Evolutionary conservation across 2,888 invertebrate genomes (phyloP), one percentile per base, ranked within the genome.

Genomic region (Agonopterix alstromeriana): DNA sequence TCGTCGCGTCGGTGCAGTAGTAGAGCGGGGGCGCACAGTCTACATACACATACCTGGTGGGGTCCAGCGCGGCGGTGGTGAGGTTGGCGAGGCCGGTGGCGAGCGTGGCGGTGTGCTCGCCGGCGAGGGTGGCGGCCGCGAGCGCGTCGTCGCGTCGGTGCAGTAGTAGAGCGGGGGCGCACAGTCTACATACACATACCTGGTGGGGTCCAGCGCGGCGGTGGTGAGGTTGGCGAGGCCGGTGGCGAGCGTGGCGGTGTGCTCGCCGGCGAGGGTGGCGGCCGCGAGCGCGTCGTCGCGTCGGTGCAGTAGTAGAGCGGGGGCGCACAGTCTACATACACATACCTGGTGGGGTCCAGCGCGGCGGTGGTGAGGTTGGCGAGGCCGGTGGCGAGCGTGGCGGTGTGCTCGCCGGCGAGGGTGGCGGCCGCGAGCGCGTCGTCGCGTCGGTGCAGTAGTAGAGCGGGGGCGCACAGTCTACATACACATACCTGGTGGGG

Each of bases 281-380:
- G 92, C 95, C 48, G 91, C 86, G 56, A 97, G 94, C 56, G 89
- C 84, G 80, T 63, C n/a, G n/a, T n/a, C n/a, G n/a, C 70, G 49
- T 83, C 84, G 8, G 91, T 90, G 83, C 92, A 91, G 70, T 95
- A 92, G 81, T 94, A 95, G 78, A 95, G 89, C 67, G 94, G 90
- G 43, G 92, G 88, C 10, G 95, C 94, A 51, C 94, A n/a, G n/a
- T 90, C 94, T 95, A 95, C n/a, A n/a, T n/a, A n/a, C n/a, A n/a
- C n/a, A n/a, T n/a, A n/a, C n/a, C n/a, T n/a, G n/a, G n/a, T n/a
- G n/a, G n/a, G n/a, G 86, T 97, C 96, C 50, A 97, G 90, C 38
- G 95, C 95, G 70, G 48, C 46, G 43, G 51, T 38, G 40, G 43
- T 46, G 9, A 51, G 3, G 43, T 48, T 46, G 27, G 4, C 35